Evolutionary conservation across 2,113 vertebrate species (phyloP).

Genomic region (Arenaria interpres): DNA sequence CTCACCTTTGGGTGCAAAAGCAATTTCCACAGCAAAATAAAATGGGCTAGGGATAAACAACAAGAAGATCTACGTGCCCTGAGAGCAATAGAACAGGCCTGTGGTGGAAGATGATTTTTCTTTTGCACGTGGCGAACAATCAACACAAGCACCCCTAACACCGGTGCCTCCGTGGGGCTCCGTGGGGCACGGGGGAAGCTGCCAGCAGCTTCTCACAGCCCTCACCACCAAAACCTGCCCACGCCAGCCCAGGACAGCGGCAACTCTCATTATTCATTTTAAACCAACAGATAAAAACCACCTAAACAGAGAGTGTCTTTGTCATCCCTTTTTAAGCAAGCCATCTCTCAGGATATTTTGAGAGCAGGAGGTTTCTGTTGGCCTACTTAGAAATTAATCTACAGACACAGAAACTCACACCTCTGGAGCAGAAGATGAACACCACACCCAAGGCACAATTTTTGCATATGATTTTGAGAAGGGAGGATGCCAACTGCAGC

Average conservation of each 20-base stretch:
- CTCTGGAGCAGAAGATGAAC: not conserved
- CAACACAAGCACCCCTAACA: too few species aligned
- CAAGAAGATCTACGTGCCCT: accelerated
- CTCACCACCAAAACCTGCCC: not conserved
- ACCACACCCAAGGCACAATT: not conserved
- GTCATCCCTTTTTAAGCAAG: not conserved
- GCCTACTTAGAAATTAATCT: not conserved
- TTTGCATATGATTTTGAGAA: not conserved
- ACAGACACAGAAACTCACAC: not conserved
- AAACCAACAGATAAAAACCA: not conserved
- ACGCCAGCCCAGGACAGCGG: not conserved
- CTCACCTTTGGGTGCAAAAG: not conserved
- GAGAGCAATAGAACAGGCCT: not conserved
- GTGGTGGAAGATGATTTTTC: not conserved
- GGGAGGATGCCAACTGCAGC: not conserved
- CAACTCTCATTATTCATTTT: not conserved
- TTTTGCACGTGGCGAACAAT: not conserved
- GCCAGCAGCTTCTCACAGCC: not conserved
- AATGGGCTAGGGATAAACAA: not conserved
- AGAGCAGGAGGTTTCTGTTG: not conserved
- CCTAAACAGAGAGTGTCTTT: not conserved
- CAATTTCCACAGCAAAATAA: not conserved
- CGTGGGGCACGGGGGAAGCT: too few species aligned
- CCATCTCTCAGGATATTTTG: not conserved
- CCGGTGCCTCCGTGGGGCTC: too few species aligned